phyloP scores from a whole-genome alignment of 2,888 invertebrate species.

The Erebia palarica region DNA sequence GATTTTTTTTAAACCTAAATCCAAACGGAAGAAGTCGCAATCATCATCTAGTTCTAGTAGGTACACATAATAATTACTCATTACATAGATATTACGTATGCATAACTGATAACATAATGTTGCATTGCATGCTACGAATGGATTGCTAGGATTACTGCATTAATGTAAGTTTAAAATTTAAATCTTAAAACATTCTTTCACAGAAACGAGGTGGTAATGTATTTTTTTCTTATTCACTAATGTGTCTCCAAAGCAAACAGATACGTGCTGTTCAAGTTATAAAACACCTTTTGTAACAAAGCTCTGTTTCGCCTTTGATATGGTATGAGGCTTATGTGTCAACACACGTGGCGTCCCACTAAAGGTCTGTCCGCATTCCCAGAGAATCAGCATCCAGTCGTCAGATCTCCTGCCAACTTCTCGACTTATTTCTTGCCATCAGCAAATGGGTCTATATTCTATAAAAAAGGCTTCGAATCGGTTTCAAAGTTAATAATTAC shows the following conservation, averaged over 20 bases:
- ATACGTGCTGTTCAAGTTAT: background rate
- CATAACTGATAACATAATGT: background rate
- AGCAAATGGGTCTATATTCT: background rate
- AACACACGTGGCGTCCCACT: constrained; percentile 18
- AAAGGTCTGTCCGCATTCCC: constrained; percentile 23
- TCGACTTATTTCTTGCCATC: constrained; percentile 7
- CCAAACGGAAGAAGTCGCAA: too few relatives aligned
- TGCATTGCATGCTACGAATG: constrained; percentile 4
- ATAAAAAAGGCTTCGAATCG: background rate
- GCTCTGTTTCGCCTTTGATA: background rate
- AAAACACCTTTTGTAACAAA: constrained; percentile 1
- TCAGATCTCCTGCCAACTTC: constrained; percentile 23
- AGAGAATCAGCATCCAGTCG: constrained; percentile 6
- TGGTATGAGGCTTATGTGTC: constrained; percentile 13
- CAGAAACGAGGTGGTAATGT: constrained; percentile 6
- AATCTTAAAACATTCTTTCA: constrained; percentile 12
- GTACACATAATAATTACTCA: background rate
- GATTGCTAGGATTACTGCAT: background rate
- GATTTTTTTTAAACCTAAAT: too few relatives aligned
- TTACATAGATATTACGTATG: constrained; percentile 9
- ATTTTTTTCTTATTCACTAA: constrained; percentile 11
- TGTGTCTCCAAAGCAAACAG: background rate
- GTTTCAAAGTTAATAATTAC: too few relatives aligned
- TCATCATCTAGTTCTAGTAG: background rate
- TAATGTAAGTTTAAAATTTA: background rate